Evolutionary conservation across 2,113 vertebrate genomes (phyloP).

Genomic region (Spheniscus mendiculus): DNA sequence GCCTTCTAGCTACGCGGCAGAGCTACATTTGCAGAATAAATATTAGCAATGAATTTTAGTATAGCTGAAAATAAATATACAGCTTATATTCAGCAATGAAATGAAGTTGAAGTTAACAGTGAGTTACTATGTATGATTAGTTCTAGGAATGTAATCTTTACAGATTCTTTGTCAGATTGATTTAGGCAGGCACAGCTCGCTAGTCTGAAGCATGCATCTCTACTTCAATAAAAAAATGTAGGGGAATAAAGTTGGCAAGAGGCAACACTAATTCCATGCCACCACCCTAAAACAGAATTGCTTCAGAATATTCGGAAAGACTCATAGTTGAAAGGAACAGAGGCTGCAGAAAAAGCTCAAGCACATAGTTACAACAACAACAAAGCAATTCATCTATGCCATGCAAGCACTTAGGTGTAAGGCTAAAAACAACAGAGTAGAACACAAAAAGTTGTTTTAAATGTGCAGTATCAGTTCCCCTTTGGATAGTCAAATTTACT

Average conservation of each 20-base stretch:
- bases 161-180: conserved; percentile 50
- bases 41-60: conserved; percentile 14
- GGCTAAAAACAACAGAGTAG: conserved; percentile 71
- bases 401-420: conserved; percentile 80
- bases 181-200: conserved; percentile 81
- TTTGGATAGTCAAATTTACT: not conserved
- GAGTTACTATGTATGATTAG: not conserved
- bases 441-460: conserved; percentile 77
- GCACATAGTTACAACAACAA: conserved; percentile 82
- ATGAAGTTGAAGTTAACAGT: conserved; percentile 15
- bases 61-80: not conserved
- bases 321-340: conserved; percentile 86
- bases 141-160: conserved; percentile 12
- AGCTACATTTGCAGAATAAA: not conserved
- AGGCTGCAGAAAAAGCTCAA: conserved; percentile 91
- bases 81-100: conserved; percentile 22
- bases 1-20: not conserved
- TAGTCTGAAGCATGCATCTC: conserved; percentile 94
- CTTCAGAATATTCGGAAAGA: conserved; percentile 99
- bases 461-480: conserved; percentile 74
- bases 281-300: conserved; percentile 99
- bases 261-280: conserved; percentile 99
- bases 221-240: conserved; percentile 83
- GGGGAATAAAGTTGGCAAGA: conserved; percentile 94
- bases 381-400: conserved; percentile 77